Percentiles rank a stretch among this genome's conserved stretches.
Conservation (phyloP, 2,113 vertebrate genomes). For the Hippocampus barbouri region DNA sequence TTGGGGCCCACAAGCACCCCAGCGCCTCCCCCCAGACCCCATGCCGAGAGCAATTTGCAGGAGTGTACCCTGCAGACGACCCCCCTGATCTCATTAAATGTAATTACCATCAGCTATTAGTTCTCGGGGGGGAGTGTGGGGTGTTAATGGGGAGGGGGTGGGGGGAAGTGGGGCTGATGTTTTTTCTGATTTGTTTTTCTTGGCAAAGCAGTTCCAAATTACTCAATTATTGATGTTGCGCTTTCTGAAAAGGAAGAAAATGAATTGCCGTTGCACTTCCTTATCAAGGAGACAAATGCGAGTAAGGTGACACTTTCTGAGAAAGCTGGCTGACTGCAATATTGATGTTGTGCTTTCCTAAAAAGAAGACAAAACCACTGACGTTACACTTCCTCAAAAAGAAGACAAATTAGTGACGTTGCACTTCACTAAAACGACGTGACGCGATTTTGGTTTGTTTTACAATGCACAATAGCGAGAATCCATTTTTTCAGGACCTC, state of each 20-base stretch:
- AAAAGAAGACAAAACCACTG: background rate
- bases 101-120: constrained; percentile 70
- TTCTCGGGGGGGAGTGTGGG: constrained; percentile 13
- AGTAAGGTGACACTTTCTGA: too few relatives aligned
- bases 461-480: too few relatives aligned
- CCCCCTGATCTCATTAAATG: constrained; percentile 70
- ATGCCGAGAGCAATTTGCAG: constrained; percentile 70
- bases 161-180: constrained; percentile 5
- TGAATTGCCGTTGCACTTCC: too few relatives aligned
- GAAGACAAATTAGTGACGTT: too few relatives aligned
- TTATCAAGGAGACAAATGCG: too few relatives aligned
- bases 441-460: background rate
- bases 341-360: too few relatives aligned
- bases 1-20: constrained; percentile 14
- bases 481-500: background rate
- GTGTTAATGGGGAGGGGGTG: background rate
- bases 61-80: constrained; percentile 61
- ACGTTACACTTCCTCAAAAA: too few relatives aligned
- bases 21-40: constrained; percentile 45
- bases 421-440: too few relatives aligned
- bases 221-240: background rate
- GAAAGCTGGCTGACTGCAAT: too few relatives aligned
- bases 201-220: too few relatives aligned
- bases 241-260: background rate
- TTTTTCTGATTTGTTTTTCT: constrained; percentile 6